Evolutionary conservation across 2,797 vertebrate species (phyloP), one percentile per base, ranked within the genome.

Genomic region (Lacerta agilis): DNA sequence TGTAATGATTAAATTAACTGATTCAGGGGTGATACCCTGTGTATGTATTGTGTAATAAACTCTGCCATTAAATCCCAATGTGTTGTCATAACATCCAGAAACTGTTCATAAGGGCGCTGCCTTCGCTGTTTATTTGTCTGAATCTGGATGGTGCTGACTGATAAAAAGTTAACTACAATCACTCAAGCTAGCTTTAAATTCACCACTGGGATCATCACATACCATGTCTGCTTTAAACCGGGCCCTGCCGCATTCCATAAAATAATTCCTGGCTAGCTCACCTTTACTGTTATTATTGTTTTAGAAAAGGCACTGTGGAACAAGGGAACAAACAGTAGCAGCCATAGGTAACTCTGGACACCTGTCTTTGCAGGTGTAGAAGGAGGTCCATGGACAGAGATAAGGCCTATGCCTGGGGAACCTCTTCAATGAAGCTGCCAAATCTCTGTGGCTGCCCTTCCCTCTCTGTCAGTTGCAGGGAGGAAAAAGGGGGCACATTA

Each of bases 111-210:
- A 90, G 82, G 90, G 78, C 36, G 90, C 90, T 87, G 93, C 87
- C 86, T 91, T 93, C 93, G 88, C 77, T 80, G 83, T 93, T 91
- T 92, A 90, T 93, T 93, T 93, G 87, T 85, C 94, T 95, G 94
- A 83, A 94, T 94, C 92, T 93, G 93, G 90, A 87, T 94, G 86
- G 90, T 92, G 83, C 94, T 94, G 83, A 94, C 94, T 84, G 88
- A 89, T 92, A 94, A 91, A 90, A 93, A 93, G 89, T 92, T 82
- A 86, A 86, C 85, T 89, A 83, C 89, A 93, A 87, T 93, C 93
- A 94, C 90, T 92, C 90, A 92, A 90, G 90, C 87, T 93, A 94
- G 88, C 87, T 94, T 92, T 92, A 91, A 91, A 95, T 93, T 88
- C 87, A 89, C 91, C 69, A 91, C 87, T 88, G 61, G 88, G 90